Evolutionary conservation across 2,888 invertebrate genomes (phyloP).

Genomic region (Encarsia formosa): DNA sequence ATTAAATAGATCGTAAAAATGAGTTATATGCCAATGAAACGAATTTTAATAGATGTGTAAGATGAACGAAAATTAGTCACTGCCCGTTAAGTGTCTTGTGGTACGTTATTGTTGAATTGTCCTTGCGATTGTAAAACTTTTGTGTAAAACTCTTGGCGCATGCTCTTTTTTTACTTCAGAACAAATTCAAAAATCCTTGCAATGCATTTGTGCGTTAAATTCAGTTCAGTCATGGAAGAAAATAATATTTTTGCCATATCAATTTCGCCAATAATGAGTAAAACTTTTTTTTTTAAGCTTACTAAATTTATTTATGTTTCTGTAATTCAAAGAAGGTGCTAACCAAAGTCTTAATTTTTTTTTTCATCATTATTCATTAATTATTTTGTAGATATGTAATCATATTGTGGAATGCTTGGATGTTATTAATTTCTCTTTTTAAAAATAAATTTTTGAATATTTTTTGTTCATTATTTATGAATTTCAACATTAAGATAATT

Average conservation of each 20-base stretch:
- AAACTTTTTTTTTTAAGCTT: too few relatives aligned
- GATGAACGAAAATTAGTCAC: constrained; percentile 10
- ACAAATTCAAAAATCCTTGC: constrained; percentile 4
- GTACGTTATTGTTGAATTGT: too few relatives aligned
- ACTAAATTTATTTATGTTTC: too few relatives aligned
- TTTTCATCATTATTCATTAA: constrained; percentile 19
- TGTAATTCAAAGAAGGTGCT: constrained; percentile 28
- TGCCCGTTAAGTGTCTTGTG: constrained; percentile 17
- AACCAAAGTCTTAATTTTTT: constrained; percentile 29
- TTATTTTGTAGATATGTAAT: constrained; percentile 19
- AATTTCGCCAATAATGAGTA: background rate
- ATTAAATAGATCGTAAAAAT: constrained; percentile 5
- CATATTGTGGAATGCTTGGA: too few relatives aligned
- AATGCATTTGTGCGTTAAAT: constrained; percentile 13
- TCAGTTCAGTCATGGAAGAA: constrained; percentile 1
- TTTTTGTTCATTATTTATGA: too few relatives aligned
- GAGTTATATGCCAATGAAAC: background rate
- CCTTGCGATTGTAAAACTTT: too few relatives aligned
- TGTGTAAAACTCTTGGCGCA: background rate
- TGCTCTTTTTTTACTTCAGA: background rate
- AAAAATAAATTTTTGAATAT: too few relatives aligned
- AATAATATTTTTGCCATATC: background rate
- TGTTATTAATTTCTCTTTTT: too few relatives aligned
- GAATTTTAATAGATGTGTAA: constrained; percentile 23
- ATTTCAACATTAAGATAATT: too few relatives aligned